Conservation (phyloP, 2,113 vertebrate genomes). For the Corythaixoides concolor region DNA sequence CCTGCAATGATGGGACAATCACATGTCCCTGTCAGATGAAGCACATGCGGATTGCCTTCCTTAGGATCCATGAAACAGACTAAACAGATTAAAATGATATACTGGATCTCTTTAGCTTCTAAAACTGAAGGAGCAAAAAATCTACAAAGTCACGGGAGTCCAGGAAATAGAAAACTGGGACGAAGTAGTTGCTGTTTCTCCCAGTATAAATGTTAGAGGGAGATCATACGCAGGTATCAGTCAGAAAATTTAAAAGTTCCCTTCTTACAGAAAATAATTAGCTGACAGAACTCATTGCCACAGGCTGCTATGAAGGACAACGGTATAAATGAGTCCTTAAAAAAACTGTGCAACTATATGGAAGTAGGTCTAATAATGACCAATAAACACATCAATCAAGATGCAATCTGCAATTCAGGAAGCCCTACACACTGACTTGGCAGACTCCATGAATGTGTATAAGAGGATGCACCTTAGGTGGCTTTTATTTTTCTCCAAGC, state of each 20-base stretch:
- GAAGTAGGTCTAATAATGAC: not conserved
- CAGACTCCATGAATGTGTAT: not conserved
- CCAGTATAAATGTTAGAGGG: not conserved
- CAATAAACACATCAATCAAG: not conserved
- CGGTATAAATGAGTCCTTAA: not conserved
- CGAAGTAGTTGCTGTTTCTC: not conserved
- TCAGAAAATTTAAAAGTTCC: not conserved
- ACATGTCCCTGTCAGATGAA: not conserved
- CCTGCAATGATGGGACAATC: not conserved
- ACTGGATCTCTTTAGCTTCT: not conserved
- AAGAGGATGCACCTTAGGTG: not conserved
- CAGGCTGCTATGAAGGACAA: not conserved
- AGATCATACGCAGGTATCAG: not conserved
- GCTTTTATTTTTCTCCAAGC: not conserved
- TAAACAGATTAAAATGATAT: not conserved
- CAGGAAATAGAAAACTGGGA: not conserved
- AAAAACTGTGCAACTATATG: not conserved
- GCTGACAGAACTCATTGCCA: not conserved
- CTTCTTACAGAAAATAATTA: not conserved
- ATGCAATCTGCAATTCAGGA: not conserved
- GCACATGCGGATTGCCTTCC: not conserved
- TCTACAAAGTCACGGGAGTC: fast-evolving
- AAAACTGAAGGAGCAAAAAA: not conserved
- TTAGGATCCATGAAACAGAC: not conserved
- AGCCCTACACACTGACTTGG: not conserved